Evolutionary conservation across 2,113 vertebrate genomes (phyloP).

Genomic region (Taurulus bubalis): DNA sequence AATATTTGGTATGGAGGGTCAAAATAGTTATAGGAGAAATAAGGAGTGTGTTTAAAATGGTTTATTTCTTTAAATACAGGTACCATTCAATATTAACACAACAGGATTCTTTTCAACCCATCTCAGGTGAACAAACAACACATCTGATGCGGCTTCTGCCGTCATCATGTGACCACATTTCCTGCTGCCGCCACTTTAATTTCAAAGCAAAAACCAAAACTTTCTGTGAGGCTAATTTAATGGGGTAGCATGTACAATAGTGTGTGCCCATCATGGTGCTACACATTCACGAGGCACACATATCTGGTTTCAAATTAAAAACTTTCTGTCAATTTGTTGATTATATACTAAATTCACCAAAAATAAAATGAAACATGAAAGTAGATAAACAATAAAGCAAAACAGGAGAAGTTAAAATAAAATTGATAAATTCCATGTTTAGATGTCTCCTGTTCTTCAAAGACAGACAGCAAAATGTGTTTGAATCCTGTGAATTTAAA

Average conservation of each 20-base stretch:
- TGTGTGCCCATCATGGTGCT: conserved; percentile 57
- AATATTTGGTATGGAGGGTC: neutral
- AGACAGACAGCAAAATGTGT: conserved; percentile 26
- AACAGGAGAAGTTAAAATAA: conserved; percentile 39
- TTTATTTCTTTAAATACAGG: conserved; percentile 66
- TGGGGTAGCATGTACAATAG: neutral
- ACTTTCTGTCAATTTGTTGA: conserved; percentile 1
- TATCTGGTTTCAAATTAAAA: conserved; percentile 21
- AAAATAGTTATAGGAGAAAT: neutral
- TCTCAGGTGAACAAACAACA: neutral
- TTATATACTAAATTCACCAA: conserved; percentile 12
- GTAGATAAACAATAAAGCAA: conserved; percentile 22
- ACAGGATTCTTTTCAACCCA: conserved; percentile 14
- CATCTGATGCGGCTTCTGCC: neutral
- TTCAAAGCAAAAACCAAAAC: conserved; percentile 19
- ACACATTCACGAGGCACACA: conserved; percentile 67
- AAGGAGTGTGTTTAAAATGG: neutral
- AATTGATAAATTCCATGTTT: conserved; percentile 12
- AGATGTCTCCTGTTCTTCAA: conserved; percentile 5
- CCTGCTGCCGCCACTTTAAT: neutral
- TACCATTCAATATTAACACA: conserved; percentile 29
- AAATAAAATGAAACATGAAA: conserved; percentile 13
- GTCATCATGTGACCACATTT: conserved; percentile 4
- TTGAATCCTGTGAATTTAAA: conserved; percentile 38
- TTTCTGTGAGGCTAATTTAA: conserved; percentile 3